Evolutionary conservation across 1,140 invertebrate species (phyloP).

Genomic region (Drosophila nebulosa): DNA sequence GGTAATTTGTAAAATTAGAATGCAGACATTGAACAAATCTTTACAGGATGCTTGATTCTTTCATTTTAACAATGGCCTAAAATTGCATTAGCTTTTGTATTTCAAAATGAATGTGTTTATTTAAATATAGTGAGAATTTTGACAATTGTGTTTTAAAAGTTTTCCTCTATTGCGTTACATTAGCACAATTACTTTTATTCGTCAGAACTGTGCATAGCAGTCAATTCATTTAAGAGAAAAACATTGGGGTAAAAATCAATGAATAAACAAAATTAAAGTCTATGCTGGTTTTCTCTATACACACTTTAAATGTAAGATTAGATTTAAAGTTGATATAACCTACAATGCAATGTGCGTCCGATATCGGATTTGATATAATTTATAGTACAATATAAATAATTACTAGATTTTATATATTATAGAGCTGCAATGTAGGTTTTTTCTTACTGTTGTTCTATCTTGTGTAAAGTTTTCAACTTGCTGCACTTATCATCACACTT

Average conservation of each 20-base stretch:
- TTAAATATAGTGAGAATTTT: slow-evolving; percentile 71
- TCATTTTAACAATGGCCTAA: slow-evolving; percentile 7
- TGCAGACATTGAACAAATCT: slow-evolving; percentile 46
- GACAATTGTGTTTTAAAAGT: slow-evolving; percentile 64
- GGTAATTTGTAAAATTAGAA: slow-evolving; percentile 44
- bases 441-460: slow-evolving; percentile 15
- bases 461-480: slow-evolving; percentile 9
- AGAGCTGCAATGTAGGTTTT: slow-evolving; percentile 26
- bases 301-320: slow-evolving; percentile 44
- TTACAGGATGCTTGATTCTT: slow-evolving; percentile 8
- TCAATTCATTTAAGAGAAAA: slow-evolving; percentile 36
- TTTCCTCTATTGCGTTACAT: slow-evolving; percentile 41
- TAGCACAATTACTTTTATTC: slow-evolving; percentile 4
- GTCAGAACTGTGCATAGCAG: slow-evolving; percentile 28
- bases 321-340: slow-evolving; percentile 31
- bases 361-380: slow-evolving; percentile 36
- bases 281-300: slow-evolving; percentile 49
- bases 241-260: slow-evolving; percentile 12
- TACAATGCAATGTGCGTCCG: slow-evolving; percentile 35
- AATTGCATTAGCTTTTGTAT: slow-evolving; percentile 26
- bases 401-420: slow-evolving; percentile 55
- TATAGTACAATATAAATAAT: slow-evolving; percentile 63
- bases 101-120: slow-evolving; percentile 40
- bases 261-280: slow-evolving; percentile 41
- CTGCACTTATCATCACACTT: slow-evolving; percentile 30